Evolutionary conservation across 2,888 invertebrate genomes (phyloP), one percentile per base, ranked within the genome.

Genomic region (Noctuana brunneofusca): DNA sequence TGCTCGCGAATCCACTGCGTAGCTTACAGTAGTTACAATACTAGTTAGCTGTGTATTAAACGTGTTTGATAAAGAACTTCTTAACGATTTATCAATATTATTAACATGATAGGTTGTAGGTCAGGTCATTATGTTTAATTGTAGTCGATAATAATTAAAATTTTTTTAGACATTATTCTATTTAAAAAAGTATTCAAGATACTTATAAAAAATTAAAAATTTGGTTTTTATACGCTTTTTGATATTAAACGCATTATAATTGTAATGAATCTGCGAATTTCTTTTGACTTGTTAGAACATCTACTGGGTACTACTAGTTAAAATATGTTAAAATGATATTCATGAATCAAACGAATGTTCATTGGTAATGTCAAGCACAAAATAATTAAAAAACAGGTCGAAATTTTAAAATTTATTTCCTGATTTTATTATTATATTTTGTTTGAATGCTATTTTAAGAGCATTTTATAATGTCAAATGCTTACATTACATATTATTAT

Each of bases 401-500:
- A 78, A 72, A 79, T 79, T 83, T 88, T 73, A 69, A 77, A 80
- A 81, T 86, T 86, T 89, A 87, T 85, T 89, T 84, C 79, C 84
- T 83, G 88, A 88, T 89, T 89, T 87, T 83, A 86, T 80, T 84
- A 81, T 86, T 86, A 89, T 88, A 89, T 86, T n/a, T n/a, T 85
- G 85, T 82, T 80, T 75, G 87, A 89, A 89, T 86, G 88, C 86
- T 81, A 77, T 76, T 79, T 80, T 76, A 68, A 75, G 75, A 83
- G 81, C 89, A 89, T 84, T 83, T 83, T 78, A 80, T 79, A 81
- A 87, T 87, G 85, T 84, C 85, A 86, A 87, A 86, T 87, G 84
- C 84, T 80, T 86, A 81, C 74, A 79, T 83, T 83, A 81, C 77
- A 81, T 80, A 80, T n/a, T n/a, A n/a, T n/a, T n/a, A n/a, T 79